Percentiles rank a stretch among this genome's conserved stretches.
phyloP scores from a whole-genome alignment of 2,113 vertebrate species.

The Melospiza melodia region DNA sequence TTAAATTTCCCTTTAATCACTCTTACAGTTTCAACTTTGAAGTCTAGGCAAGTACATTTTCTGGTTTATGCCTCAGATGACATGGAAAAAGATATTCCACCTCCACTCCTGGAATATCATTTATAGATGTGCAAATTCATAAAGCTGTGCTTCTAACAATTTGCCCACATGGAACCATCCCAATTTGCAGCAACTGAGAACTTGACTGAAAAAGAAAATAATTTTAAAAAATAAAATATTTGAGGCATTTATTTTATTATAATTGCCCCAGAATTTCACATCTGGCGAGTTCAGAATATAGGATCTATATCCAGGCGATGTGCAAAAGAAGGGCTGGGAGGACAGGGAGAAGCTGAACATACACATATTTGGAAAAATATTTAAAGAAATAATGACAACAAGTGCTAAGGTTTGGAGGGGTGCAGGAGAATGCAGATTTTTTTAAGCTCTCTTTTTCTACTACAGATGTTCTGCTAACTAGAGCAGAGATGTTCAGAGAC shows the following conservation, averaged over 20 bases:
- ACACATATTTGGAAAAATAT: constrained; percentile 30
- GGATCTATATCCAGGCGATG: background rate
- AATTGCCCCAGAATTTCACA: background rate
- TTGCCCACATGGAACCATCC: constrained; percentile 21
- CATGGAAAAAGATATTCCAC: constrained; percentile 62
- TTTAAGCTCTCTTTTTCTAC: constrained; percentile 45
- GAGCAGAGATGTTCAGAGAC: constrained; percentile 42
- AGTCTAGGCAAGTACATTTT: constrained; percentile 48
- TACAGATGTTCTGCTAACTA: constrained; percentile 57
- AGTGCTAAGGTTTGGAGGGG: background rate
- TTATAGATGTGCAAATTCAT: constrained; percentile 51
- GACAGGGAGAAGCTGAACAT: background rate
- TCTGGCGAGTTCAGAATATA: background rate
- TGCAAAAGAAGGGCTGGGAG: background rate
- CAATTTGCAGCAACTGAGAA: background rate
- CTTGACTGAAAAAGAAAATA: background rate
- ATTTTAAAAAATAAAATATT: background rate
- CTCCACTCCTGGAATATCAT: constrained; percentile 57
- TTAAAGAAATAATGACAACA: constrained; percentile 41
- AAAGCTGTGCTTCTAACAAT: constrained; percentile 29
- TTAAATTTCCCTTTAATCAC: constrained; percentile 65
- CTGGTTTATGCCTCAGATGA: constrained; percentile 54
- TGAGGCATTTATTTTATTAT: background rate
- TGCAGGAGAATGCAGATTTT: constrained; percentile 11
- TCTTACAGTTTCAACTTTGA: constrained; percentile 54